Evolutionary conservation across 2,113 vertebrate species (phyloP), one percentile per base, ranked within the genome.

Genomic region (Pangasianodon gigas): DNA sequence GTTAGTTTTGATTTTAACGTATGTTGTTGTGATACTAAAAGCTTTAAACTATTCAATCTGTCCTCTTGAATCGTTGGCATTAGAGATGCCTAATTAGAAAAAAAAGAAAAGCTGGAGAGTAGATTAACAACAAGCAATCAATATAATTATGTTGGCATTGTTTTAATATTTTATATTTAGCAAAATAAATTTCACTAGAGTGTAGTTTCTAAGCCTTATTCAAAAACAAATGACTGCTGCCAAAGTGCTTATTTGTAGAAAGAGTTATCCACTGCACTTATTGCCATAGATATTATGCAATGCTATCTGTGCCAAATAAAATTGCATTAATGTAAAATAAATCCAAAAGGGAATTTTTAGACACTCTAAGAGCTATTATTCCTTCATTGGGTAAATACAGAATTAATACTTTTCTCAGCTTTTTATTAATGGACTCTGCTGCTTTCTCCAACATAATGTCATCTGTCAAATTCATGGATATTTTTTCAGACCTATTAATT

Each of bases 221-320:
- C 44, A 32, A 65, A 48, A 67, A 26, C 26, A 69, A 67, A 62
- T 67, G 21, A 85, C 29, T 44, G 37, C 26, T 54, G 60, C 18
- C 32, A 62, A 60, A 84, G 32, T 44, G n/a, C 32, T 84, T 60
- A 84, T 44, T 86, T 65, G 62, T 10, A 67, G 26, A 67, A n/a
- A 29, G 62, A n/a, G 62, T 29, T 67, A n/a, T 67, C 62, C 26
- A 9, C 14, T n/a, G 62, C 26, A 29, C 2, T 71, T 86, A 56
- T 71, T 86, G 13, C 26, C 65, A 86, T 32, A 52, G n/a, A 52
- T 71, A 86, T 86, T 86, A 74, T 75, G 44, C 21, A 75, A 29
- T 9, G n/a, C 67, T 62, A 9, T 9, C 24, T 62, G 6, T 62
- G 24, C 60, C 60, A 62, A 62, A 6, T 62, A 65, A 65, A 29